Base-by-base conservation (phyloP, 2,797 vertebrate genomes). In the Carapus acus region DNA sequence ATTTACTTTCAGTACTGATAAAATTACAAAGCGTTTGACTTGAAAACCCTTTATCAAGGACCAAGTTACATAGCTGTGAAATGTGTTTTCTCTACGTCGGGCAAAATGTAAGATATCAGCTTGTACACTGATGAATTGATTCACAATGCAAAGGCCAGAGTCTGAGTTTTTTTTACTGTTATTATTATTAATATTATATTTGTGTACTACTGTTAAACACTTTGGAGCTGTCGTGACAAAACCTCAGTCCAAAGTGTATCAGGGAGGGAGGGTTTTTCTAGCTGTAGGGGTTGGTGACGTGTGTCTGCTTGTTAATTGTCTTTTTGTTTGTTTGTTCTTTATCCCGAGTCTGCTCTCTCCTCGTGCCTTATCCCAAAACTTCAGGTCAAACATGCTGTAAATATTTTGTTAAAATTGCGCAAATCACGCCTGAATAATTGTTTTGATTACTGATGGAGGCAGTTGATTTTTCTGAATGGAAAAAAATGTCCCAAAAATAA, bases 1-100 rank as follows among this genome's bases (percentile, higher is more conserved):
- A 92, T 98, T 88, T 96, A 92, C 88, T 99, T 97, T 86, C 92
- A 99, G 84, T 98, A 99, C 90, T 97, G 89, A 96, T 81, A 54
- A 61, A 64, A n/a, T n/a, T 75, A 77, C 66, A 47, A 67, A 78
- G 62, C 83, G 77, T 83, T n/a, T 79, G 76, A 77, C 74, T 77
- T 80, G 56, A 71, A 79, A 74, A 69, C 71, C 73, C 70, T 78
- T 74, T 79, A 76, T 71, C 55, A 79, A 84, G 86, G 85, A 86
- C 85, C 85, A 83, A 83, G 80, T 82, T 74, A 69, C 74, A 72
- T 80, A 81, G 79, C 85, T 87, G 84, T 87, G 83, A 86, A 86
- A 73, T 55, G 63, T 64, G 65, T 51, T n/a, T 62, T 54, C 73
- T 67, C 51, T 36, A 31, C 77, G 54, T 69, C 39, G 61, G 68